Base-by-base conservation (phyloP, 2,113 vertebrate genomes). In the Clarias batrachus region DNA sequence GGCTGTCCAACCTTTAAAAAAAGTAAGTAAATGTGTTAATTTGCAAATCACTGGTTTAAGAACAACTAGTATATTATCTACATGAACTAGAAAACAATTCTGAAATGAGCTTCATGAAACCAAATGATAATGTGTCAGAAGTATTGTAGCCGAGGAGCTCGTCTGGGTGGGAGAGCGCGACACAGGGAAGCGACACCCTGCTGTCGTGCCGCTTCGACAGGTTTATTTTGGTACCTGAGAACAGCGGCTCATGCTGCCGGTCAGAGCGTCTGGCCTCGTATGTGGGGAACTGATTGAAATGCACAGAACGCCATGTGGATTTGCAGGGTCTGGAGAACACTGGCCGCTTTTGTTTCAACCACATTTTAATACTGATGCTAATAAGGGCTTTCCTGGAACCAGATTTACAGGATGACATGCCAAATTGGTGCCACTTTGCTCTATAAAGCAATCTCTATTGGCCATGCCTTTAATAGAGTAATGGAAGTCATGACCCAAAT, bases 1-100 rank as follows among this genome's bases (percentile, higher is more conserved):
- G 93, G 89, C 90, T 93, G 94, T 95, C 94, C 92, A 92, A 91
- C 88, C 92, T 93, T 94, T 92, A 93, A 89, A 71, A 37, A 37
- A 54, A 90, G 88, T 90, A 87, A 83, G 88, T 48, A 92, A 94
- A 94, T 92, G 90, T 94, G 92, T 95, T 95, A 41, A 95, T 95
- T 94, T 94, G 90, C 89, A 90, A 90, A 83, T 86, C 80, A 83
- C 78, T 59, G 87, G 68, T 74, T 91, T 88, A 8, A 85, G 52
- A 90, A 81, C 62, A 21, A 89, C 87, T 65, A 6, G 25, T 27
- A 23, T 41, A 60, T 59, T 9, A 83, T 57, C 27, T 83, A 48
- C 56, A 37, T 57, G 30, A 70, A 81, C 25, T 13, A 17, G 0
- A 16, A 30, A 21, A 30, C 3, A 14, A 62, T 56, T 81, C 83